Percentiles rank a stretch among this genome's conserved stretches.
phyloP scores from a whole-genome alignment of 2,113 vertebrate species.

The Tragelaphus strepsiceros region DNA sequence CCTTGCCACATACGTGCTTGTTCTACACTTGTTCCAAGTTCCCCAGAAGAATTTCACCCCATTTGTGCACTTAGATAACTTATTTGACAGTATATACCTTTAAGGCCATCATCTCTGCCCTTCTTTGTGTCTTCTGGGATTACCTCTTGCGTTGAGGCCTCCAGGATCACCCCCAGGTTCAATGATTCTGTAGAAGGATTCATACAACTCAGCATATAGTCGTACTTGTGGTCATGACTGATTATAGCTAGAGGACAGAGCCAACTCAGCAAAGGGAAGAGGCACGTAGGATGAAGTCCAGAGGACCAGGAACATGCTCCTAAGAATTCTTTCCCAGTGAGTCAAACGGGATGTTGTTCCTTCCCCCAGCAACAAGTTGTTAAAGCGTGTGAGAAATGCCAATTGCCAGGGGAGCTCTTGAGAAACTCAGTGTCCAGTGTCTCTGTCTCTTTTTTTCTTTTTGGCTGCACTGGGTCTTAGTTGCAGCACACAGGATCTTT shows the following conservation, averaged over 20 bases:
- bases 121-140: neutral
- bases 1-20: neutral
- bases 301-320: neutral
- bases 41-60: neutral
- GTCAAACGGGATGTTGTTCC: neutral
- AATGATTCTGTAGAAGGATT: neutral
- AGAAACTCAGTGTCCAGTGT: neutral
- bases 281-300: neutral
- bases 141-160: neutral
- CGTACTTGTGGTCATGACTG: neutral
- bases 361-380: neutral
- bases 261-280: neutral
- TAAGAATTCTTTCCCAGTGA: neutral
- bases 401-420: neutral
- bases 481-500: neutral
- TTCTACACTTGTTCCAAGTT: neutral
- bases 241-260: neutral
- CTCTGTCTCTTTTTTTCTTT: neutral
- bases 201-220: neutral
- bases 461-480: neutral
- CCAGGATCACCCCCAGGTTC: neutral
- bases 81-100: neutral
- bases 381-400: neutral
- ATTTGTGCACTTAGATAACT: neutral
- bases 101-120: neutral